Conservation (phyloP, 1,140 invertebrate genomes). For the Tribolium castaneum region DNA sequence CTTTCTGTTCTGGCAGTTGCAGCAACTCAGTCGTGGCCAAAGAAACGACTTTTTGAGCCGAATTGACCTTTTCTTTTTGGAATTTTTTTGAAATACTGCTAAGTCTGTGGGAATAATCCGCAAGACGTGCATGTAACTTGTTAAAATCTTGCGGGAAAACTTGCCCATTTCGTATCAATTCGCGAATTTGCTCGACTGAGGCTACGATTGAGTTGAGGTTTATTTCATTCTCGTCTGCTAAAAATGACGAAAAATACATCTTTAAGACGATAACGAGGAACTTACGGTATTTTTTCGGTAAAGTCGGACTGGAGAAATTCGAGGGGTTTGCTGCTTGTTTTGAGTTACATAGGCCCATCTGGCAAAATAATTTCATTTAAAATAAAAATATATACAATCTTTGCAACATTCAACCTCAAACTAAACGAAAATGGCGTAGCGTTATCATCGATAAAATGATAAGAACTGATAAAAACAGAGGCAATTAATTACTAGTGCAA, state of each 20-base stretch:
- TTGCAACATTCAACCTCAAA: neutral
- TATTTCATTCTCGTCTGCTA: neutral
- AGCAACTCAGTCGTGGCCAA: neutral
- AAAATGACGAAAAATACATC: neutral
- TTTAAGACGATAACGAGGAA: neutral
- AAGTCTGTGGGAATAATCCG: neutral
- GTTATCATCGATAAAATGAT: constrained; percentile 3
- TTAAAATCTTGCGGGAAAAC: neutral
- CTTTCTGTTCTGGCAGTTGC: neutral
- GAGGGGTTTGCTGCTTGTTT: neutral
- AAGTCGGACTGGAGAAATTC: neutral
- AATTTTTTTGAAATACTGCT: neutral
- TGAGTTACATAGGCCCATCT: constrained; percentile 3
- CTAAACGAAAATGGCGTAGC: neutral
- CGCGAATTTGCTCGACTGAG: neutral
- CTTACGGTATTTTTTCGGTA: neutral
- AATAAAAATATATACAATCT: no score
- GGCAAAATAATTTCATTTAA: neutral
- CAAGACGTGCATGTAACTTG: neutral
- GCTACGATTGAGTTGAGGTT: neutral
- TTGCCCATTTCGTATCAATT: neutral
- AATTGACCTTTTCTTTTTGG: neutral
- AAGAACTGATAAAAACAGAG: neutral
- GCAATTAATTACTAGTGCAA: no score
- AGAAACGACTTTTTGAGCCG: constrained; percentile 7